Conservation (phyloP, 2,797 vertebrate species). For the Sebastes trivittatus region DNA sequence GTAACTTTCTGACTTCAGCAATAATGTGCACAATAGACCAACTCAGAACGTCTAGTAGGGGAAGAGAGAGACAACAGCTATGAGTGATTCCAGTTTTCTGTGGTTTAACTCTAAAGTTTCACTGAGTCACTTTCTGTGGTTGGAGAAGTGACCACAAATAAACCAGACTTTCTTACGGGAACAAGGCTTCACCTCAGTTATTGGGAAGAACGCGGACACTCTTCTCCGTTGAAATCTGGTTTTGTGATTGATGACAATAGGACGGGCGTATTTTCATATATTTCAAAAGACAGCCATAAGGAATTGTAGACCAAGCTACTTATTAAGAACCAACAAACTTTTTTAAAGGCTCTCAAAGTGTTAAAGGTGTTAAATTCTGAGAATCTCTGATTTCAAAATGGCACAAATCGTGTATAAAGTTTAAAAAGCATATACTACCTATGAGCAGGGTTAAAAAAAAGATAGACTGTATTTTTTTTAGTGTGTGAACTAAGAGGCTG, state of each 20-base stretch:
- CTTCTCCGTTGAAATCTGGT: neutral
- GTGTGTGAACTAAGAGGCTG: no score
- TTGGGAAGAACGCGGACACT: neutral
- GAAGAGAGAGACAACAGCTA: neutral
- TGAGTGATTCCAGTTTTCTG: neutral
- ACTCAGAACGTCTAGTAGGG: neutral
- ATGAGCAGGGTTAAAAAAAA: neutral
- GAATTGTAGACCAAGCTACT: neutral
- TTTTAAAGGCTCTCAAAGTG: neutral
- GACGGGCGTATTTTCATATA: neutral
- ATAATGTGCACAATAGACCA: neutral
- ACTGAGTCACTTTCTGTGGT: neutral
- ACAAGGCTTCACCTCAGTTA: neutral
- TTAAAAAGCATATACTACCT: neutral
- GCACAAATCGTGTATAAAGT: neutral
- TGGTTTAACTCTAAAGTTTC: neutral
- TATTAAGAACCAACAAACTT: neutral
- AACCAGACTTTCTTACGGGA: neutral
- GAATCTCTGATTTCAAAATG: neutral
- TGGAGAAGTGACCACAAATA: neutral
- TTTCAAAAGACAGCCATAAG: neutral
- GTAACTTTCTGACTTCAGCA: neutral
- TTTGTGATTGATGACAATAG: neutral
- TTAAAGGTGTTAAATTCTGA: no score
- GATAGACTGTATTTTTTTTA: no score